Conservation (phyloP, 2,888 invertebrate genomes). For the Stictocephala bisonia region DNA sequence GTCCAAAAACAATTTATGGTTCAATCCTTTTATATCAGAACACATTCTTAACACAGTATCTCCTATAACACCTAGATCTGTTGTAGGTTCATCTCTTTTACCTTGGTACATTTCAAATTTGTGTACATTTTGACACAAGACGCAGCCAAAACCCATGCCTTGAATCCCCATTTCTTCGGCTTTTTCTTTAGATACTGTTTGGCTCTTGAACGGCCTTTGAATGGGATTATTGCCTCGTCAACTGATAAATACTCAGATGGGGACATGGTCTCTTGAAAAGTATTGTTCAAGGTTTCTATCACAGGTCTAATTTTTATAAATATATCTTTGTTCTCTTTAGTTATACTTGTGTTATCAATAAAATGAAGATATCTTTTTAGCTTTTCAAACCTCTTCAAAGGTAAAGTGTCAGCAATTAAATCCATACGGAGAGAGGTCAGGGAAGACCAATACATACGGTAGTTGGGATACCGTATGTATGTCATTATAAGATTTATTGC, state of each 20-base stretch:
- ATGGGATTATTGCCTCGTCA: constrained; percentile 54
- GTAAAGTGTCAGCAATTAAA: constrained; percentile 50
- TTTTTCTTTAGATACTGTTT: constrained; percentile 53
- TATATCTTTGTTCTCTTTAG: constrained; percentile 48
- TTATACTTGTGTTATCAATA: constrained; percentile 47
- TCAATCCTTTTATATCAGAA: constrained; percentile 4
- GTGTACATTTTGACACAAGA: constrained; percentile 51
- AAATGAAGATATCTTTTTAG: constrained; percentile 51
- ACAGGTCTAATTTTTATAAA: constrained; percentile 51
- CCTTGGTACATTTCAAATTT: constrained; percentile 54
- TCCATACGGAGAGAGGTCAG: constrained; percentile 42
- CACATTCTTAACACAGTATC: constrained; percentile 6
- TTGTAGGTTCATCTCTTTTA: neutral
- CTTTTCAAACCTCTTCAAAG: constrained; percentile 52
- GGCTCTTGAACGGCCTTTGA: constrained; percentile 52
- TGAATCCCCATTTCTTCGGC: constrained; percentile 53
- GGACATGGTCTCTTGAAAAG: constrained; percentile 45
- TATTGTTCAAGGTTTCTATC: constrained; percentile 43
- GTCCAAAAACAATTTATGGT: constrained; percentile 45
- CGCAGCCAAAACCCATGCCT: constrained; percentile 51
- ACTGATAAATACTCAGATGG: constrained; percentile 51
- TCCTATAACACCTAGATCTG: neutral
- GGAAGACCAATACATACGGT: constrained; percentile 50
- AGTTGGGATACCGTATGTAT: constrained; percentile 46
- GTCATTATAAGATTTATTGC: constrained; percentile 52